Evolutionary conservation across 2,888 invertebrate genomes (phyloP), one percentile per base, ranked within the genome.

Genomic region (Hirtodrosophila alboralis): DNA sequence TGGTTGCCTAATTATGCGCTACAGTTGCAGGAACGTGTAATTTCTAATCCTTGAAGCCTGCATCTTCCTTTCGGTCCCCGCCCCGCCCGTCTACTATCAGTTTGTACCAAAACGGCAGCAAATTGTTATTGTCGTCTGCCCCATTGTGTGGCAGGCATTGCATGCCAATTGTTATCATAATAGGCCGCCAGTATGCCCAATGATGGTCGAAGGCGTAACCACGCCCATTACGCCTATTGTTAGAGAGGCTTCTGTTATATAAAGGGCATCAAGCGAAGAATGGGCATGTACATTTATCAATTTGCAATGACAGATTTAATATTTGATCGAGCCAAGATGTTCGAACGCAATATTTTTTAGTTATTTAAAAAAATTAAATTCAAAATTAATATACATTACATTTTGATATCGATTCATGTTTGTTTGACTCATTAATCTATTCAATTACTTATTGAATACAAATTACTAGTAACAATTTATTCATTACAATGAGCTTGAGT

Each of bases 31-130:
- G 70, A 73, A 64, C 48, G 61, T 62, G 56, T 63, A 77, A 57
- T 79, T 67, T 51, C 51, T 60, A 80, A 75, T 75, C 75, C 79
- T 76, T 77, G 73, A 79, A 75, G 53, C 74, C 53, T 36, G 33
- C 37, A 54, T 38, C 23, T 44, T 33, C 16, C 38, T 31, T 10
- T 21, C 4, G 0, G n/a, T 18, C 1, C 23, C 12, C 4, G 0
- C 6, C n/a, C 1, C 23, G 9, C 26, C 27, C 14, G 41, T 34
- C 21, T 18, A 16, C 9, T 21, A n/a, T 7, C 40, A 14, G 6
- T 12, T 18, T 33, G 33, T 23, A 16, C 14, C 12, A 10, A n/a
- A 6, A 10, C 28, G 26, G 13, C 28, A 58, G 13, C 59, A 41
- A 58, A 36, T 48, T 36, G 34, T 16, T 38, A 14, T 44, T 34